A percentile compares a stretch with the other conserved stretches of the same genome.
These are phyloP conservation scores for Phylloscopus whistleri DNA, from an alignment of 2,113 vertebrate species.

Conservation along the genomic window DNA sequence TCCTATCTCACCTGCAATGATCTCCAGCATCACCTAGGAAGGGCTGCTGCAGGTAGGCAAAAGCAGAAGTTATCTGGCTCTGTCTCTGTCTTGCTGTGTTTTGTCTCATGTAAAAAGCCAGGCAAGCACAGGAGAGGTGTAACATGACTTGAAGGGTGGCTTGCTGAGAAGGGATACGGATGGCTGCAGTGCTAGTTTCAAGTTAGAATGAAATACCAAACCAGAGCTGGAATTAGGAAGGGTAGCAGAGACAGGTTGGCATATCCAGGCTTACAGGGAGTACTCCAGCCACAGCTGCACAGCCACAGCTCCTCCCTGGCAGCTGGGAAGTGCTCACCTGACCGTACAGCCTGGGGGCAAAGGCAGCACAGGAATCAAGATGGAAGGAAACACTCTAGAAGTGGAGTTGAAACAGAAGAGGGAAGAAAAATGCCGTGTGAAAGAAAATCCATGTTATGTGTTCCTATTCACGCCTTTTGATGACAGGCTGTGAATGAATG, in stretches of 20 bases:
- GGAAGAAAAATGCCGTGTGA: neutral
- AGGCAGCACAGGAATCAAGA: neutral
- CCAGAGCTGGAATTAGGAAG: neutral
- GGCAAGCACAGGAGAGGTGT: neutral
- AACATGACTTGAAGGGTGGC: neutral
- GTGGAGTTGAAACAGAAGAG: neutral
- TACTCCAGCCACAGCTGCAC: neutral
- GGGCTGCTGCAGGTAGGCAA: neutral
- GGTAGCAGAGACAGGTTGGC: neutral
- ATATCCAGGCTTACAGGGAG: neutral
- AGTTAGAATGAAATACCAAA: neutral
- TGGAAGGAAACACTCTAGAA: neutral
- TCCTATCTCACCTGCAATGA: neutral
- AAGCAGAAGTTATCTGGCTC: neutral
- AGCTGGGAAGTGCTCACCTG: rapidly evolving
- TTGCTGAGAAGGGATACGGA: neutral
- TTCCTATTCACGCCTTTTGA: neutral
- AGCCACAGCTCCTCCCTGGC: neutral
- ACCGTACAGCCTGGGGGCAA: neutral
- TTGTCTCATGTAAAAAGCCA: neutral
- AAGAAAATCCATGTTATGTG: neutral
- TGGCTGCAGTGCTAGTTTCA: neutral
- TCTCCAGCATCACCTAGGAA: rapidly evolving
- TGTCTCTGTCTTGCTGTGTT: neutral
- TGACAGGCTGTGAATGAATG: neutral